Evolutionary conservation across 2,113 vertebrate genomes (phyloP), one percentile per base, ranked within the genome.

Genomic region (Egretta garzetta): DNA sequence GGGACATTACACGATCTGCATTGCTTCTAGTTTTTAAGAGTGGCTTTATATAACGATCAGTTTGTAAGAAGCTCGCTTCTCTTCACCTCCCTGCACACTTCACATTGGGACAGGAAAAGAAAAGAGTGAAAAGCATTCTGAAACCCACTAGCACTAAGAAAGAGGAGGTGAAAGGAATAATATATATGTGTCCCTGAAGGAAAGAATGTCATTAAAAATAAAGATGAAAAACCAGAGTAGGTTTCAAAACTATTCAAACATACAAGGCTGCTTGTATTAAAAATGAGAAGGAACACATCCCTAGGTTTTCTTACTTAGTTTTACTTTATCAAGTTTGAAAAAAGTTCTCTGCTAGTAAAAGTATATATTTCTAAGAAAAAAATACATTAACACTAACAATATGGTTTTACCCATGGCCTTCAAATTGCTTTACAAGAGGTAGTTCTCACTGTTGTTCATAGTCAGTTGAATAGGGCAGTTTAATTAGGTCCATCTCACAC

Each of bases 191-290:
- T 52, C 37, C 60, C 64, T 79, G 68, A 92, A 95, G 86, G 80
- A 86, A 73, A 88, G 72, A 70, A 89, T 2, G 2, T 37, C 2
- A 6, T 62, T 67, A 90, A 93, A 93, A 96, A 73, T 89, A 84
- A 81, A 94, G 72, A 89, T 81, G n/a, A 94, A 96, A 90, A 96
- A 70, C 0, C 41, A 62, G 67, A 86, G 17, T 30, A 86, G 37
- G n/a, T 91, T 93, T 93, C 55, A 81, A 95, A 96, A 91, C 56
- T 93, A 52, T 50, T 89, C 28, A 74, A 88, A 83, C 20, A 66
- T 39, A 76, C 1, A 10, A 88, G 60, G 26, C 41, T 77, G 14
- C 33, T 84, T 89, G 50, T 91, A 89, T 50, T 84, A 87, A 96
- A 94, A 83, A 89, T 63, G 52, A 91, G 88, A 86, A 84, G 56